Evolutionary conservation across 1,140 invertebrate genomes (phyloP).

Genomic region (Ostrea edulis): DNA sequence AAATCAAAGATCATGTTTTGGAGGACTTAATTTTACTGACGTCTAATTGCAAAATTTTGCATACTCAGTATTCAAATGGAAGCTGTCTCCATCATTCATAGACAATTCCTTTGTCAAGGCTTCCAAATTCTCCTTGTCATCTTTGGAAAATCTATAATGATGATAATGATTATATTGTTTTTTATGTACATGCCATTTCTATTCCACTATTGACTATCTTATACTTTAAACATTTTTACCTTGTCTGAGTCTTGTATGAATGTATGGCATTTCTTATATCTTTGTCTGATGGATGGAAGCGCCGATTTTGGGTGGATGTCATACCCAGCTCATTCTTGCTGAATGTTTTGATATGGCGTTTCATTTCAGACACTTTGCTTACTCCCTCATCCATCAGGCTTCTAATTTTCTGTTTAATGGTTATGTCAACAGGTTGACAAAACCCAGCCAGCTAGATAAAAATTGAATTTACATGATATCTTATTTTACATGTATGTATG

Average conservation of each 20-base stretch:
- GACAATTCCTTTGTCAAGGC: background rate
- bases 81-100: background rate
- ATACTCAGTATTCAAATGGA: background rate
- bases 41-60: too few relatives aligned
- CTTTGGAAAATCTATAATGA: conserved; percentile 11
- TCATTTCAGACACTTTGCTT: conserved; percentile 39
- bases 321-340: conserved; percentile 24
- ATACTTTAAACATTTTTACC: conserved; percentile 10
- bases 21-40: too few relatives aligned
- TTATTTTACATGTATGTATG: too few relatives aligned
- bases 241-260: conserved; percentile 5
- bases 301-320: conserved; percentile 2
- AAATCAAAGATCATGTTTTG: too few relatives aligned
- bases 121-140: conserved; percentile 28
- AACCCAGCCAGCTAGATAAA: conserved; percentile 23
- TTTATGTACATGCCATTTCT: too few relatives aligned
- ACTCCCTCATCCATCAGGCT: conserved; percentile 30
- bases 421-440: conserved; percentile 30
- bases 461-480: too few relatives aligned
- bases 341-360: conserved; percentile 24
- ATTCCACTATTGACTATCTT: too few relatives aligned
- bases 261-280: conserved; percentile 44
- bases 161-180: background rate
- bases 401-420: conserved; percentile 5
- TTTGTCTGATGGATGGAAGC: conserved; percentile 39